Conservation (phyloP, 1,140 invertebrate genomes). For the Hydropsyche tenuis region DNA sequence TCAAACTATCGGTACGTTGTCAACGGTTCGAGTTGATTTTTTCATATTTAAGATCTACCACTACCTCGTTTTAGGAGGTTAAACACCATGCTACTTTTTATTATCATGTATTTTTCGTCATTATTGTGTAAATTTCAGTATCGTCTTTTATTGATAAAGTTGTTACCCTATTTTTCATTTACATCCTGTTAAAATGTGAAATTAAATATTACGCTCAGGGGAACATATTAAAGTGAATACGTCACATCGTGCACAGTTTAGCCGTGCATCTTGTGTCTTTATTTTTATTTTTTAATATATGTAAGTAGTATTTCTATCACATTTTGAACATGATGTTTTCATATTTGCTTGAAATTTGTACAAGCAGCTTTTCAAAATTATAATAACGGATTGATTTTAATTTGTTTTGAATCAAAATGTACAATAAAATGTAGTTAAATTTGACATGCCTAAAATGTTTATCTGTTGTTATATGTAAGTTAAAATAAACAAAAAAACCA, state of each 20-base stretch:
- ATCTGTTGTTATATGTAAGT: conserved; percentile 27
- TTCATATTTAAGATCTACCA: conserved; percentile 33
- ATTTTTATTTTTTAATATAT: conserved; percentile 16
- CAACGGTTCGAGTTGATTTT: conserved; percentile 14
- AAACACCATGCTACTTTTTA: conserved; percentile 28
- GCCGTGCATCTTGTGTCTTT: not conserved
- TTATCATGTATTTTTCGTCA: conserved; percentile 24
- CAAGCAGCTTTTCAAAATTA: conserved; percentile 10
- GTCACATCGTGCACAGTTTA: not conserved
- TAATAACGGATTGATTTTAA: not conserved
- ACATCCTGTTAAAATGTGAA: conserved; percentile 9
- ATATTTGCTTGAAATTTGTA: not conserved
- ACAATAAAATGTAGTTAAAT: conserved; percentile 26
- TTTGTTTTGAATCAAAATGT: conserved; percentile 18
- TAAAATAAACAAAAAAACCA: conserved; percentile 2
- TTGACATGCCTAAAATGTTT: conserved; percentile 29
- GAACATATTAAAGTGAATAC: conserved; percentile 8
- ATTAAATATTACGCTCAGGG: conserved; percentile 13
- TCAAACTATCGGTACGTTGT: not conserved
- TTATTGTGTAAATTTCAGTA: conserved; percentile 25
- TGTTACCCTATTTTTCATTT: not conserved
- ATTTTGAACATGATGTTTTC: conserved; percentile 10
- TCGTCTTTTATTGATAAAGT: conserved; percentile 1
- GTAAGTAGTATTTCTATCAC: conserved; percentile 18
- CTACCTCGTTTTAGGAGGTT: conserved; percentile 49